A percentile compares a stretch with the other conserved stretches of the same genome.
Evolutionary conservation across 2,888 invertebrate genomes (phyloP).

Genomic region (Neoitamus cyanurus): DNA sequence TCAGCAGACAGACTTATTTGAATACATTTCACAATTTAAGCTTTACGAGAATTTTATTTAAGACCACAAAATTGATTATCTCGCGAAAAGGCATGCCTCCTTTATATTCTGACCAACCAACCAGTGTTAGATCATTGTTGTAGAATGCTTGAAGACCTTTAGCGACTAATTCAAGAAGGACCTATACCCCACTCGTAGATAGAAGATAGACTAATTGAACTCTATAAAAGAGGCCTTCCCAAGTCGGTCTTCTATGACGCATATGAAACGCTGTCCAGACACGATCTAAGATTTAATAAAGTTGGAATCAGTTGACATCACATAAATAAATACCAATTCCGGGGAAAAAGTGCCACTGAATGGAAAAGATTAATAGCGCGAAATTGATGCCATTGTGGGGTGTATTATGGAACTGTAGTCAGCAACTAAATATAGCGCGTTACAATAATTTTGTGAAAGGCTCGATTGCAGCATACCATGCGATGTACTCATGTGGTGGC

Average conservation of each 20-base stretch:
- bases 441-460: neutral
- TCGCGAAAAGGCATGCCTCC: neutral
- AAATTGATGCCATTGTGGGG: neutral
- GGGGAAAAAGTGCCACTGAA: neutral
- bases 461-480: neutral
- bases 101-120: neutral
- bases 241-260: neutral
- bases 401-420: neutral
- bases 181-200: neutral
- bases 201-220: neutral
- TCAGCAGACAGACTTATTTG: neutral
- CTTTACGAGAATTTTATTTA: no score
- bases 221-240: neutral
- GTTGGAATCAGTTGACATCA: constrained; percentile 5
- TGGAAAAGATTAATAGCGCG: neutral
- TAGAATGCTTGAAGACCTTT: neutral
- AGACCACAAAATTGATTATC: no score
- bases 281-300: neutral
- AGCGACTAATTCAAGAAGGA: neutral
- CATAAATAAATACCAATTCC: constrained; percentile 5
- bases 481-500: neutral
- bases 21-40: no score
- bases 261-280: neutral
- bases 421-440: neutral
- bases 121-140: neutral